Percentiles rank a stretch among this genome's conserved stretches.
These are phyloP conservation scores for Julus scanicus DNA, from an alignment of 2,888 invertebrate species.

Conservation along the genomic window DNA sequence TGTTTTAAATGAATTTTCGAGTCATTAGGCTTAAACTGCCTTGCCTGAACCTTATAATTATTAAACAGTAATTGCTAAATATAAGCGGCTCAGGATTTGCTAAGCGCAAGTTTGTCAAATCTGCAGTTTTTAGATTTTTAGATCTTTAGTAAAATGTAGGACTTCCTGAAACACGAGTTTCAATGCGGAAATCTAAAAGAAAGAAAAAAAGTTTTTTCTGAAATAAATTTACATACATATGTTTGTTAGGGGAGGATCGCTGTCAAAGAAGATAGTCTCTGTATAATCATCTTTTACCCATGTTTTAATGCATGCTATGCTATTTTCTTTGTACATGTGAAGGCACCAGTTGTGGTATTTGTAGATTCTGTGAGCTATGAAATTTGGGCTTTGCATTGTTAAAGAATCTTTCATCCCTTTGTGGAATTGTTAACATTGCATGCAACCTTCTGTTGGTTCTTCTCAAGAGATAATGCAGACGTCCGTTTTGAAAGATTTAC, in stretches of 20 bases:
- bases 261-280: no score
- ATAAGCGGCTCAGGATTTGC: background rate
- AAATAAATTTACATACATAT: background rate
- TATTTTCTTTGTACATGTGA: background rate
- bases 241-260: no score
- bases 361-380: background rate
- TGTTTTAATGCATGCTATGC: background rate
- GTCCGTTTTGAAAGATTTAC: background rate
- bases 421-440: background rate
- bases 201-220: background rate
- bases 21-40: conserved; percentile 4
- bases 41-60: background rate
- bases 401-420: background rate
- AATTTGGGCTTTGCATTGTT: background rate
- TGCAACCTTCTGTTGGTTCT: background rate
- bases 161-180: background rate
- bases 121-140: background rate
- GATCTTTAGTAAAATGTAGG: background rate
- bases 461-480: background rate
- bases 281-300: background rate
- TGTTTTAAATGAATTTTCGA: conserved; percentile 30
- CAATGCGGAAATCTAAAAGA: background rate
- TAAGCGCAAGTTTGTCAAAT: background rate
- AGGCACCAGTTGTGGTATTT: background rate
- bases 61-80: background rate